Evolutionary conservation across 1,140 invertebrate genomes (phyloP).

Genomic region (Probaryconus sp.): DNA sequence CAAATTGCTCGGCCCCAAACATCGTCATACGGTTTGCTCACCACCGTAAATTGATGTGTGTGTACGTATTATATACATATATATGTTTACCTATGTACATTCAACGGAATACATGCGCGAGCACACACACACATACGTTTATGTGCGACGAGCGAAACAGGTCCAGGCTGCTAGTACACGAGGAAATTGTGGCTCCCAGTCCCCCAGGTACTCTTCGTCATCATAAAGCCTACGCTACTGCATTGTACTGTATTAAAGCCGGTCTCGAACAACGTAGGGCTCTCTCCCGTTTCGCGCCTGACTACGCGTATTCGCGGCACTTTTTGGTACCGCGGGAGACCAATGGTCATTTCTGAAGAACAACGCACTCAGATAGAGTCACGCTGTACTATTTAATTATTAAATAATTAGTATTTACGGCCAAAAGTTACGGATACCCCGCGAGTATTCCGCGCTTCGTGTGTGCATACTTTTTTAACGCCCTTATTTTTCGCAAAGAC

Average conservation of each 20-base stretch:
- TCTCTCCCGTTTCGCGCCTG: constrained; percentile 28
- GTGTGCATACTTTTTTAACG: constrained; percentile 20
- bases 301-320: constrained; percentile 17
- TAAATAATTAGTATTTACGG: constrained; percentile 76
- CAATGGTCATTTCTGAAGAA: constrained; percentile 68
- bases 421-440: constrained; percentile 70
- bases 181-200: constrained; percentile 74
- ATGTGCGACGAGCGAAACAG: constrained; percentile 59
- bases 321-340: constrained; percentile 40
- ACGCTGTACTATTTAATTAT: constrained; percentile 70
- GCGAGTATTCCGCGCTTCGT: constrained; percentile 16
- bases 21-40: constrained; percentile 47
- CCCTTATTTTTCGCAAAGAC: constrained; percentile 39
- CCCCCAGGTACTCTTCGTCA: constrained; percentile 78
- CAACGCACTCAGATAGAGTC: constrained; percentile 47
- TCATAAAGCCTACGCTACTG: constrained; percentile 76
- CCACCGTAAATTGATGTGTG: constrained; percentile 14
- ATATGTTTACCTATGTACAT: constrained; percentile 32
- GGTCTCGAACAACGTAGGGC: constrained; percentile 64
- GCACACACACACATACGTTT: constrained; percentile 10
- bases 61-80: constrained; percentile 1
- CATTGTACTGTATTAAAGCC: constrained; percentile 75
- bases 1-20: constrained; percentile 69
- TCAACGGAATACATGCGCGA: constrained; percentile 14
- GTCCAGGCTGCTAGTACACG: constrained; percentile 64